phyloP scores from a whole-genome alignment of 2,113 vertebrate species.

The Poecilia latipinna region DNA sequence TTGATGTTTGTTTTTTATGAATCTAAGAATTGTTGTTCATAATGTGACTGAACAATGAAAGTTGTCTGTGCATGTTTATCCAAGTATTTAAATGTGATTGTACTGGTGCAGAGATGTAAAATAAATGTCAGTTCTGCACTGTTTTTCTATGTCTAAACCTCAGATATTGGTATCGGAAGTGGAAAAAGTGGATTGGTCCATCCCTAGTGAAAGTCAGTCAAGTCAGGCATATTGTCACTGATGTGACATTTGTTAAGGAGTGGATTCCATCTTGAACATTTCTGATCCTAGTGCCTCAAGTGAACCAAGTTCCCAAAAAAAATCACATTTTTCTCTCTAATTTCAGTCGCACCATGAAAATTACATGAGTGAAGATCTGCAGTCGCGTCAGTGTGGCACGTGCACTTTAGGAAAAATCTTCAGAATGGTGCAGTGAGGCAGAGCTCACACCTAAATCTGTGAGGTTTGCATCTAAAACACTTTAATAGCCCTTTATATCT shows the following conservation, averaged over 20 bases:
- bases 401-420: conserved; percentile 8
- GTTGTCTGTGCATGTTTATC: no score
- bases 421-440: background rate
- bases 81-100: no score
- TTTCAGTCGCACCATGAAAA: conserved; percentile 31
- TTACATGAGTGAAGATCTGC: conserved; percentile 22
- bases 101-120: no score
- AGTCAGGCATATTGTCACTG: background rate
- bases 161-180: no score
- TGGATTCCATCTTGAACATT: background rate
- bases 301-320: no score
- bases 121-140: no score
- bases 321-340: background rate
- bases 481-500: no score
- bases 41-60: no score
- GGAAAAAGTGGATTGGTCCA: no score
- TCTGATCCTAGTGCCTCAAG: background rate
- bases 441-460: background rate
- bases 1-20: no score
- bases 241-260: background rate
- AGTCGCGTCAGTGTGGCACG: conserved; percentile 29
- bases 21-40: no score
- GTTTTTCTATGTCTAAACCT: no score
- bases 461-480: background rate
- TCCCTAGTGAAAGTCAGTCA: background rate